Base-by-base conservation (phyloP, 2,113 vertebrate species). In the Alligator sinensis region DNA sequence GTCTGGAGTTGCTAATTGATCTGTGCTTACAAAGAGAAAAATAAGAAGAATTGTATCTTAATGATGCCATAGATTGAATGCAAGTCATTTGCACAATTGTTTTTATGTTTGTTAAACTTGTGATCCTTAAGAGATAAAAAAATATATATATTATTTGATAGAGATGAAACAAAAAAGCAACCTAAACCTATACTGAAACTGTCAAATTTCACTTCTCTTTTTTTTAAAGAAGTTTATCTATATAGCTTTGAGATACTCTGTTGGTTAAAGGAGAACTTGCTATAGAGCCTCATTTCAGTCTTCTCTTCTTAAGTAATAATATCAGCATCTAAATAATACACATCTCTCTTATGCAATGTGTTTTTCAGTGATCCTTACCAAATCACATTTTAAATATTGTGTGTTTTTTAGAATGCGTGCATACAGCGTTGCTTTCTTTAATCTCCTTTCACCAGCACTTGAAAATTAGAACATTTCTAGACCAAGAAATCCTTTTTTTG, bases 161-260 rank as follows among this genome's bases (percentile, higher is more conserved):
- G 77, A 93, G 54, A 72, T 91, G 34, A 95, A 77, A 14, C 24
- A 82, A 38, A 93, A 62, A 25, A 72, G 68, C 80, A 82, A 82
- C 77, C 11, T 10, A 24, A 62, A 62, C 12, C 5, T 19, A 47
- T 82, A 10, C 21, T 54, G 80, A 84, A 77, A 47, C 82, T 85
- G 92, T 66, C 59, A 74, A 28, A 30, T 58, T 66, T 16, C 76
- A 85, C 6, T 9, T 11, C 47, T 57, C 25, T 17, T 54, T 70
- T 68, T n/a, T 64, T 30, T n/a, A 70, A 70, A 70, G 68, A 81
- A 70, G 16, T 91, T 78, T 88, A 80, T 82, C 9, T 25, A 84
- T 27, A 6, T 89, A 80, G 86, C 24, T 89, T 80, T n/a, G 81
- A 92, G 87, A 70, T 5, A 22, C 82, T 82, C 19, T 9, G 12